phyloP scores from a whole-genome alignment of 2,797 vertebrate species.

The Tragopan temminckii region DNA sequence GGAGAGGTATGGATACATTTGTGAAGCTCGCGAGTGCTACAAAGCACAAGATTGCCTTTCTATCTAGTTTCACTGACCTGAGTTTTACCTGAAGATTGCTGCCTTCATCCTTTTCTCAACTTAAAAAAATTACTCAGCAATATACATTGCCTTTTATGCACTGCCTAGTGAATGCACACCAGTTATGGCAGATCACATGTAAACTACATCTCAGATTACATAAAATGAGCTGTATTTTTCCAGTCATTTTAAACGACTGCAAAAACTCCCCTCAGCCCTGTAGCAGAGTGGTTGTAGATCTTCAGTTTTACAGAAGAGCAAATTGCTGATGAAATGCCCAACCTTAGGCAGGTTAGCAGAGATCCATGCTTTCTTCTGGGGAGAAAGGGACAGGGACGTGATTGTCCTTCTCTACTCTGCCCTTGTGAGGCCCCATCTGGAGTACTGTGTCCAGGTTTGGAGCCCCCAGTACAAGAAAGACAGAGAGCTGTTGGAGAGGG shows the following conservation, averaged over 20 bases:
- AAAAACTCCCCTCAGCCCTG: neutral
- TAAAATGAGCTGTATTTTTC: neutral
- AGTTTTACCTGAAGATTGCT: neutral
- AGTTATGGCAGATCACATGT: neutral
- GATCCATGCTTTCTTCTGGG: neutral
- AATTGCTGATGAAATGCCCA: neutral
- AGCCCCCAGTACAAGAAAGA: too few relatives aligned
- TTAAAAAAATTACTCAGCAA: neutral
- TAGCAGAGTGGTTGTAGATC: neutral
- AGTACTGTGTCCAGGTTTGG: too few relatives aligned
- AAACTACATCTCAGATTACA: neutral
- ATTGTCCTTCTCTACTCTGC: too few relatives aligned
- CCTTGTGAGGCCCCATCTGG: too few relatives aligned
- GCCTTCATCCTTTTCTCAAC: neutral
- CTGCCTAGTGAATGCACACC: neutral
- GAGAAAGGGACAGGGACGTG: too few relatives aligned
- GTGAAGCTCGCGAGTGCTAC: neutral
- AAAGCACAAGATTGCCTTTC: neutral
- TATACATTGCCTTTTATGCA: neutral
- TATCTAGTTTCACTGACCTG: neutral
- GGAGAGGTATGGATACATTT: accelerated
- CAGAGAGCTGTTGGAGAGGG: too few relatives aligned
- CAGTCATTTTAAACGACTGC: neutral
- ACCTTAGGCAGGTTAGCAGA: neutral
- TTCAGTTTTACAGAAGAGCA: neutral